A percentile compares a stretch with the other conserved stretches of the same genome.
Conservation (phyloP, 2,888 invertebrate genomes). For the Hemicrepidius hirtus region DNA sequence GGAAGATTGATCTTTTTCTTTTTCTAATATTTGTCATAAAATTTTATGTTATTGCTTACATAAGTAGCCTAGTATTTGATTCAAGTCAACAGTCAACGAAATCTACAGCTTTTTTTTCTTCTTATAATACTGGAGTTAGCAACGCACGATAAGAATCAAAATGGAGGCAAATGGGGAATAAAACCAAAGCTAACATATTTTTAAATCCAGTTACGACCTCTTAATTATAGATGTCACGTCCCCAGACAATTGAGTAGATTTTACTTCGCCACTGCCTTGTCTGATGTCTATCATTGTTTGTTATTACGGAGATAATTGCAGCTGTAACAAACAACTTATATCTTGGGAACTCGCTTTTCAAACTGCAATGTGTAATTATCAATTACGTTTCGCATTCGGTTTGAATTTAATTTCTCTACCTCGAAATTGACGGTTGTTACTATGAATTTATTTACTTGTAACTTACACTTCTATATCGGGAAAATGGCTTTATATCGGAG, state of each 20-base stretch:
- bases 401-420: slow-evolving; percentile 50
- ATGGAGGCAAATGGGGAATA: slow-evolving; percentile 13
- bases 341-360: slow-evolving; percentile 52
- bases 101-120: background rate
- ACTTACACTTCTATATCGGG: background rate
- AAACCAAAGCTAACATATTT: slow-evolving; percentile 34
- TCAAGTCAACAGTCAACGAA: background rate
- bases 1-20: no score
- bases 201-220: slow-evolving; percentile 47
- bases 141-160: slow-evolving; percentile 18
- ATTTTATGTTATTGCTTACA: no score
- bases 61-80: no score
- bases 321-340: slow-evolving; percentile 53
- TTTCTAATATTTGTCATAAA: slow-evolving; percentile 23
- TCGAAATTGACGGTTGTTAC: slow-evolving; percentile 41
- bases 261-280: slow-evolving; percentile 53
- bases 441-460: slow-evolving; percentile 18
- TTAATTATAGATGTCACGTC: slow-evolving; percentile 53
- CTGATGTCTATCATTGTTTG: slow-evolving; percentile 57
- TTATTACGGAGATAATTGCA: slow-evolving; percentile 55
- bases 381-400: slow-evolving; percentile 58
- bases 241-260: slow-evolving; percentile 51
- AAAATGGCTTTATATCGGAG: no score
- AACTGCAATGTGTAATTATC: slow-evolving; percentile 60
- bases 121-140: background rate